phyloP scores from a whole-genome alignment of 2,888 invertebrate genomes.

The Pherbina coryleti region DNA sequence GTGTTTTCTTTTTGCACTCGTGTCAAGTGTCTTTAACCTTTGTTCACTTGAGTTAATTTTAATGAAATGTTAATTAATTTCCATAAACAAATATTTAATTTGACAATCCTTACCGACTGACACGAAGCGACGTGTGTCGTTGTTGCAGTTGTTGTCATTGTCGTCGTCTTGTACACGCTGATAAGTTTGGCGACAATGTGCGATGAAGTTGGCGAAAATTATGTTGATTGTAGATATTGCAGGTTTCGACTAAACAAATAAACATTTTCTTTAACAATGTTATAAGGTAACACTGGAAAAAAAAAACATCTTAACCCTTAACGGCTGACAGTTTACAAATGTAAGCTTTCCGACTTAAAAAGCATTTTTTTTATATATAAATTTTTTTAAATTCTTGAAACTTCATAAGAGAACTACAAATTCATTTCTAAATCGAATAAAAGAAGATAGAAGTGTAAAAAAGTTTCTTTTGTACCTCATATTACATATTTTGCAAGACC shows the following conservation, averaged over 20 bases:
- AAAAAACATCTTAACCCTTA: too few species aligned
- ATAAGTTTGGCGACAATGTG: background rate
- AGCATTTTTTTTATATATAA: too few species aligned
- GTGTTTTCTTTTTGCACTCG: constrained; percentile 6
- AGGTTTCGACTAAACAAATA: constrained; percentile 10
- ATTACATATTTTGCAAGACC: too few species aligned
- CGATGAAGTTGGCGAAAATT: constrained; percentile 1
- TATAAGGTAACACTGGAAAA: background rate
- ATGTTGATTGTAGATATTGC: constrained; percentile 2
- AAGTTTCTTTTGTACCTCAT: too few species aligned
- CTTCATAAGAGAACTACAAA: too few species aligned
- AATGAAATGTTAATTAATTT: constrained; percentile 33
- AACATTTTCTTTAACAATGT: background rate
- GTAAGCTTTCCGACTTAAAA: too few species aligned
- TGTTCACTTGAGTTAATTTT: constrained; percentile 12
- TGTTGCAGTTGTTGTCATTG: background rate
- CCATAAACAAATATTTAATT: constrained; percentile 24
- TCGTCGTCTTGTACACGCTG: background rate
- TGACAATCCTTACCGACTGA: background rate
- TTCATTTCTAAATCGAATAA: too few species aligned
- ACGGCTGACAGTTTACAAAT: too few species aligned
- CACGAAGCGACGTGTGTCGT: background rate
- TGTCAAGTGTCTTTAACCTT: constrained; percentile 30
- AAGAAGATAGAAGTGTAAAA: too few species aligned
- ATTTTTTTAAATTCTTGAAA: too few species aligned